Evolutionary conservation across 2,113 vertebrate species (phyloP), one percentile per base, ranked within the genome.

Genomic region (Kryptolebias marmoratus): DNA sequence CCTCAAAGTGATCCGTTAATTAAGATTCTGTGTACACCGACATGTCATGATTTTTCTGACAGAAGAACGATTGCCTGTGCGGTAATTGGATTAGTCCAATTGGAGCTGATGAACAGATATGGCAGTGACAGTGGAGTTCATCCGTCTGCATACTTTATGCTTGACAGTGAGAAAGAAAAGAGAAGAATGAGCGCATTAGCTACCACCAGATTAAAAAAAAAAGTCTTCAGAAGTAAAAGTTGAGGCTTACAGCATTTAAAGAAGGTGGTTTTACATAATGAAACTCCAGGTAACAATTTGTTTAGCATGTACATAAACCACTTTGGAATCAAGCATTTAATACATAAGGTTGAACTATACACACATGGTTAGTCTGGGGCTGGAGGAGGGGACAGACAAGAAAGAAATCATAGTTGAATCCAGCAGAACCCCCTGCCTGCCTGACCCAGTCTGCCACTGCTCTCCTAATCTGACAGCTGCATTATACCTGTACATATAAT

Each of bases 401-500:
- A 75, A 64, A 81, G 68, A 50, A 45, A 44, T 45, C 73, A 71
- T 56, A 52, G 48, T 59, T 68, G 68, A 81, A 69, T 72, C 75
- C 74, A 79, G 74, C 84, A 69, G 81, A 85, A 63, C 52, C 42
- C 61, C 85, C 73, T 73, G 73, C 80, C 71, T 82, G 79, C 66
- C 76, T 68, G 78, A 83, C 71, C 84, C 77, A 81, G 71, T 83
- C 79, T 88, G 52, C 81, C 86, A 80, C 77, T 70, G 80, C 80
- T 81, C 82, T 86, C 79, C 83, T 76, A 68, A 84, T 73, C 80
- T 83, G 80, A 82, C 83, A 87, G 88, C 89, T 90, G 84, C 89
- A 69, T 83, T 80, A 88, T 79, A 83, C 79, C 77, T 93, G 92
- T 94, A 93, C 88, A 93, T 93, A 94, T 81, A 87, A 92, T 92